Percentiles rank a stretch among this genome's conserved stretches.
phyloP scores from a whole-genome alignment of 2,797 vertebrate species.

The Anisognathus igniventris region DNA sequence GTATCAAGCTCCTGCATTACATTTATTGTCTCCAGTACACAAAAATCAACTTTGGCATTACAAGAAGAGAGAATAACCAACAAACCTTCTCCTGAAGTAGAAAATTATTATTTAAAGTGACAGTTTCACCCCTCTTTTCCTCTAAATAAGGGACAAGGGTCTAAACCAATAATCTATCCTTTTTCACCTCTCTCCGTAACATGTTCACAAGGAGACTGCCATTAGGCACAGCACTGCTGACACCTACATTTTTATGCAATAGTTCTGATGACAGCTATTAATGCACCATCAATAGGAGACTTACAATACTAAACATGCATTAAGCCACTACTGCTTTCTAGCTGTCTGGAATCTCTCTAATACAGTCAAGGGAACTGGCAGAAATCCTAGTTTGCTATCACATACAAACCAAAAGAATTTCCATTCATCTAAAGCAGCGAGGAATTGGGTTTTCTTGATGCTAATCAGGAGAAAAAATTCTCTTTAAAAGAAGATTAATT shows the following conservation, averaged over 20 bases:
- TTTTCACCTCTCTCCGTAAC: constrained; percentile 22
- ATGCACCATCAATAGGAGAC: constrained; percentile 37
- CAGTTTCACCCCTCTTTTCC: constrained; percentile 43
- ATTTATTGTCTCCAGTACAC: constrained; percentile 38
- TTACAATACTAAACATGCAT: constrained; percentile 49
- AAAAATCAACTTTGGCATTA: constrained; percentile 57
- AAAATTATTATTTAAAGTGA: constrained; percentile 56
- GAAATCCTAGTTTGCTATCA: constrained; percentile 12
- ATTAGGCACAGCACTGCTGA: constrained; percentile 40
- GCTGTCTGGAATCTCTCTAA: constrained; percentile 31
- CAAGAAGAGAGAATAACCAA: constrained; percentile 35
- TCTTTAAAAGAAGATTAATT: not conserved
- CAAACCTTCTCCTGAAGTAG: constrained; percentile 38
- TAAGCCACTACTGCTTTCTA: constrained; percentile 31
- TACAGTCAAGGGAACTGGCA: constrained; percentile 31
- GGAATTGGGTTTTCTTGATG: not conserved
- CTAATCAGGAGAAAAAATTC: not conserved
- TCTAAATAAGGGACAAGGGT: constrained; percentile 39
- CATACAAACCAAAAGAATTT: constrained; percentile 6
- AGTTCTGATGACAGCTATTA: constrained; percentile 55
- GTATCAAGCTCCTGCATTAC: constrained; percentile 13
- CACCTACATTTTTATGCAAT: constrained; percentile 7
- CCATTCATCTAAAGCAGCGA: not conserved
- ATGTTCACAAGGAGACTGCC: not conserved
- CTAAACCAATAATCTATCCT: not conserved